Base-by-base conservation (phyloP, 2,888 invertebrate genomes). In the Rhagonycha lutea region DNA sequence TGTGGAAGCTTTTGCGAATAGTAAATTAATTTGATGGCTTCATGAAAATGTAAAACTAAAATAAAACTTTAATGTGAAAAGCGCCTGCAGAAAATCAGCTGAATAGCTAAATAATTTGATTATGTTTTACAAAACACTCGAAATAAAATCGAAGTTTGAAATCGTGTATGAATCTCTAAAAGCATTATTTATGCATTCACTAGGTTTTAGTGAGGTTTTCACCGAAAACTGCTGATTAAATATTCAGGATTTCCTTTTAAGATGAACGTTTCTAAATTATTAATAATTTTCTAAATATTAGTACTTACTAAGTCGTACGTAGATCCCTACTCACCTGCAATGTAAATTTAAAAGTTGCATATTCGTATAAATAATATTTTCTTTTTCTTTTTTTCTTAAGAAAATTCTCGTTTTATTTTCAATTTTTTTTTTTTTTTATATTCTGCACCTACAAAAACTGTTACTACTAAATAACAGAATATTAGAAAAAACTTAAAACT, bases 141-240 rank as follows among this genome's bases (percentile, higher is more conserved):
- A 68, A 68, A 74, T 73, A 70, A 76, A 77, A 74, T 71, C 72
- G 69, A 74, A 75, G 61, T 78, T 71, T 75, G 75, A 72, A 77
- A 77, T 74, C 74, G 73, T 70, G 72, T 72, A 70, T 69, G 28
- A 68, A 68, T 73, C 68, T 69, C 74, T 79, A 79, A 80, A 78
- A 80, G 80, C 80, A 80, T 80, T 80, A 80, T 73, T 80, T 80
- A 80, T 80, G 71, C 79, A 79, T 79, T 77, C 79, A 63, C 70
- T 61, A 62, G 74, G 75, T 70, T 77, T 77, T 77, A 77, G 77
- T 74, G 72, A 61, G 76, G 73, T 73, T 77, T 79, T 75, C 76
- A 61, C 74, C 72, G 69, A 77, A 79, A 79, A 79, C 77, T 71
- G 69, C 63, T 69, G 29, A 68, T 79, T 78, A 77, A 77, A 77